Conservation (phyloP, 2,113 vertebrate genomes). For the Istiophorus platypterus region DNA sequence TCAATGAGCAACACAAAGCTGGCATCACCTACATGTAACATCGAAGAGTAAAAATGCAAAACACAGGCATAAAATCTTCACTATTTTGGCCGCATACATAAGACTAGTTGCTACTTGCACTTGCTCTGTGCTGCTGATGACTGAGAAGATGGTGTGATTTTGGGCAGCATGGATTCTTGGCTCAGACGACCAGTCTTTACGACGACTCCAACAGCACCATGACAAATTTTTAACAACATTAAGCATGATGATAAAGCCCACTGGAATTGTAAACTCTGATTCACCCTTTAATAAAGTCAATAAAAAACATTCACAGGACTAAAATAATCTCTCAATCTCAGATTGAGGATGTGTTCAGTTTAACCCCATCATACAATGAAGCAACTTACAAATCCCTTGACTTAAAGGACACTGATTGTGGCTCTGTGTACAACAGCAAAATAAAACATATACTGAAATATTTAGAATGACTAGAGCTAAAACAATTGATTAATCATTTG, state of each 20-base stretch:
- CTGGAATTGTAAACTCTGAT: slow-evolving; percentile 3
- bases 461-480: not conserved
- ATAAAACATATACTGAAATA: not conserved
- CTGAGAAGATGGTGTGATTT: slow-evolving; percentile 9
- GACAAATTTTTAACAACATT: slow-evolving; percentile 6
- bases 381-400: not conserved
- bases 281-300: slow-evolving; percentile 20
- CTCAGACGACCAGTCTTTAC: not conserved
- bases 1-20: not conserved
- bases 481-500: not conserved
- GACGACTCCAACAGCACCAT: slow-evolving; percentile 6
- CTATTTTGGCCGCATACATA: not conserved
- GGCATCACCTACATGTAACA: slow-evolving; percentile 5
- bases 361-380: not conserved
- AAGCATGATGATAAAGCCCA: slow-evolving; percentile 15
- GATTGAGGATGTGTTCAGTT: slow-evolving; percentile 13
- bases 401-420: not conserved
- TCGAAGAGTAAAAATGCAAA: slow-evolving; percentile 22
- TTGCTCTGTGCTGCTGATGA: slow-evolving; percentile 22
- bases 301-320: slow-evolving; percentile 22
- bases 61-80: not conserved
- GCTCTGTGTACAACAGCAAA: not conserved
- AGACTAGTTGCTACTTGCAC: slow-evolving; percentile 20
- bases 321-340: not conserved
- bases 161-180: slow-evolving; percentile 1